These are phyloP conservation scores for Oligia strigilis DNA, from an alignment of 2,888 invertebrate species.

Conservation along the genomic window DNA sequence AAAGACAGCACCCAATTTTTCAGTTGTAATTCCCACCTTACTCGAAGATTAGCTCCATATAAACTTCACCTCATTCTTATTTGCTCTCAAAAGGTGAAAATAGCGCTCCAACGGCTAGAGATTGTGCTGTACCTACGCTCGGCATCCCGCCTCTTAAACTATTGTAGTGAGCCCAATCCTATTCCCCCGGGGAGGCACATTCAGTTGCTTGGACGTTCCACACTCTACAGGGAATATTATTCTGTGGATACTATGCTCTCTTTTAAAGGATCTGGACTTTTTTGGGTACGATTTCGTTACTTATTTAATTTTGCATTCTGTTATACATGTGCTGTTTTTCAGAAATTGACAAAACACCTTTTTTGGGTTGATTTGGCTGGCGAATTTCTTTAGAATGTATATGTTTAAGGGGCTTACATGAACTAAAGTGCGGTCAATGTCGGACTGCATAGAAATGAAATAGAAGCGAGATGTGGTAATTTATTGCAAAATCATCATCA, in stretches of 20 bases:
- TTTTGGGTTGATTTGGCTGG: background rate
- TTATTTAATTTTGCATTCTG: background rate
- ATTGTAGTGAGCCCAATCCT: conserved; percentile 57
- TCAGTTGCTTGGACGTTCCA: conserved; percentile 34
- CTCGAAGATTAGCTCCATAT: conserved; percentile 39
- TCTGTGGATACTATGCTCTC: conserved; percentile 14
- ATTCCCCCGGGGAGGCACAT: conserved; percentile 39
- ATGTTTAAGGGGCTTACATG: no score
- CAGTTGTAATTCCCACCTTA: conserved; percentile 15
- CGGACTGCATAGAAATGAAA: no score
- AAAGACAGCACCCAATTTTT: conserved; percentile 25
- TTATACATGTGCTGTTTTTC: background rate
- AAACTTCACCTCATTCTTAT: conserved; percentile 40
- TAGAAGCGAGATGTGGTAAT: no score
- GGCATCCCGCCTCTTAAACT: conserved; percentile 41
- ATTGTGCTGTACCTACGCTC: conserved; percentile 42
- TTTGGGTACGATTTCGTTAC: conserved; percentile 4
- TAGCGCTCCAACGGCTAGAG: conserved; percentile 35
- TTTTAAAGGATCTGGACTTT: conserved; percentile 20
- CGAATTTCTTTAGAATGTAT: background rate
- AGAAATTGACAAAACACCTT: background rate
- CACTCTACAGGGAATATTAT: conserved; percentile 46
- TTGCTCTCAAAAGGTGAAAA: conserved; percentile 36
- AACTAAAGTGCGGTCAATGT: no score
- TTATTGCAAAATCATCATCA: no score